Base-by-base conservation (phyloP, 2,113 vertebrate genomes). In the Pseudonaja textilis region DNA sequence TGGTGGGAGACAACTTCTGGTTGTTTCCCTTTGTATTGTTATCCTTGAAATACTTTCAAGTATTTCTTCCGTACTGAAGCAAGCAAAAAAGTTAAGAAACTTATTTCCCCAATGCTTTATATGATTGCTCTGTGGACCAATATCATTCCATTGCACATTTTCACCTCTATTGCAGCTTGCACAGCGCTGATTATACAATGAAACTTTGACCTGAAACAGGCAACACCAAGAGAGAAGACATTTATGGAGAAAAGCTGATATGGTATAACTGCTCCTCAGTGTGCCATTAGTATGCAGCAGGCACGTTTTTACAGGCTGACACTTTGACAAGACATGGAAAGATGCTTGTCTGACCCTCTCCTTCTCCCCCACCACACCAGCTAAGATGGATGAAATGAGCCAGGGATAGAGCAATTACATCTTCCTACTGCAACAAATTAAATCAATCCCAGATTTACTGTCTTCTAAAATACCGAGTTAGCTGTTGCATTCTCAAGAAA, bases 371-470 rank as follows among this genome's bases (percentile, higher is more conserved):
- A n/a, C 4, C 23, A 3, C n/a, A 91, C 34, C 61, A 26, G 56
- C 34, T 22, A 29, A 52, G n/a, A 88, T 39, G 85, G 92, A 81
- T 89, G 92, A 81, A 95, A 95, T 64, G 6, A 69, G n/a, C 90
- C 94, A 69, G 93, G 87, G 50, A 90, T 34, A 92, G 23, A 94
- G 61, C 55, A 92, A 93, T 94, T 93, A 55, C 85, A 20, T 91
- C 5, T 88, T 93, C 55, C 87, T 42, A 93, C 42, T 42, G 64
- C 89, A 95, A 95, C n/a, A 85, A 94, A 91, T 95, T 94, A 96
- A 96, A 94, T 91, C 91, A 88, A 52, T 39, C 56, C 29, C 39
- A 85, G 88, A 94, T 95, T 95, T 85, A 87, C 64, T 52, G 34
- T 50, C 93, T 95, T 93, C 29, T 54, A 81, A 81, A 87, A 92